Evolutionary conservation across 2,888 invertebrate genomes (phyloP).

Genomic region (Gymnocheta viridis): DNA sequence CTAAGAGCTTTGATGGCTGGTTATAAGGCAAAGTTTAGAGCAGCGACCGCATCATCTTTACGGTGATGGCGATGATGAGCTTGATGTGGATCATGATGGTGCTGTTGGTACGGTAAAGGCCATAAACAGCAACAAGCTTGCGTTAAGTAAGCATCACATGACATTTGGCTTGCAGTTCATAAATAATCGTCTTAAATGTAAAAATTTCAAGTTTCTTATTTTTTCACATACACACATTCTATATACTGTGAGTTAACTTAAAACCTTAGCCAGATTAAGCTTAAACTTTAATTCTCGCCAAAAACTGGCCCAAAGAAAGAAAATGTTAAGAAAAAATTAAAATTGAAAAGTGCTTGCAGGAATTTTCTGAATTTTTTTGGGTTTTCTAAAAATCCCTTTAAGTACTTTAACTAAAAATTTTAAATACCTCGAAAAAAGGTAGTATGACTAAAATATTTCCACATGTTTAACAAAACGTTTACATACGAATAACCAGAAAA

Average conservation of each 20-base stretch:
- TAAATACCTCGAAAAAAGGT: slow-evolving; percentile 38
- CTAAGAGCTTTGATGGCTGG: slow-evolving; percentile 38
- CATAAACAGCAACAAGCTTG: slow-evolving; percentile 70
- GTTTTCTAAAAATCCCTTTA: slow-evolving; percentile 33
- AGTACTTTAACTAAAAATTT: slow-evolving; percentile 49
- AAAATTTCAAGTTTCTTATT: slow-evolving; percentile 59
- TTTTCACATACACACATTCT: neutral
- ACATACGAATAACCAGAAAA: slow-evolving; percentile 47
- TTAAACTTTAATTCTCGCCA: slow-evolving; percentile 67
- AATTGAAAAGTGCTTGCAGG: slow-evolving; percentile 49
- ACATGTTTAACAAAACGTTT: slow-evolving; percentile 67
- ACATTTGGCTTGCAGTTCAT: slow-evolving; percentile 72
- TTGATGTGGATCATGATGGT: neutral
- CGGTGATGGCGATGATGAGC: neutral
- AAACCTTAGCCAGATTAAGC: slow-evolving; percentile 60
- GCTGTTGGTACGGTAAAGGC: slow-evolving; percentile 27
- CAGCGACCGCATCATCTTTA: slow-evolving; percentile 16
- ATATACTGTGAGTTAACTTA: neutral
- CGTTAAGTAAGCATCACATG: slow-evolving; percentile 71
- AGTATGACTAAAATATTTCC: slow-evolving; percentile 48
- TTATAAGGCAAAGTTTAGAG: slow-evolving; percentile 30
- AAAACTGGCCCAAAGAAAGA: neutral
- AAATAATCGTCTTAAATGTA: slow-evolving; percentile 73
- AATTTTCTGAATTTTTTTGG: slow-evolving; percentile 42
- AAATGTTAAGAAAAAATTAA: neutral